These are phyloP conservation scores for rat (Rattus norvegicus) DNA, from an alignment of 2,113 vertebrate genomes.

Conservation along the genomic window GRCr8 NC_086022.1:116438001-116438500, in stretches of 20 bases:
- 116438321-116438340: not conserved
- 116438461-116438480: no score
- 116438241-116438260: not conserved
- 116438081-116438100: not conserved
- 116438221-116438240: not conserved
- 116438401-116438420: not conserved
- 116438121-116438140: not conserved
- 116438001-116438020: not conserved
- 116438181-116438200: not conserved
- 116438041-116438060: not conserved
- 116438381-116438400: not conserved
- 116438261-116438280: not conserved
- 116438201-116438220: not conserved
- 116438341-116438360: not conserved
- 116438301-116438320: not conserved
- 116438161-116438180: not conserved
- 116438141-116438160: not conserved
- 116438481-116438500: not conserved
- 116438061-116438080: not conserved
- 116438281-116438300: not conserved
- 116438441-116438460: not conserved
- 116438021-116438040: not conserved
- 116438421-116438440: not conserved
- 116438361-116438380: not conserved
- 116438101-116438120: not conserved